Base-by-base conservation (phyloP, 1,140 invertebrate genomes). In the Tetraneura akinire region DNA sequence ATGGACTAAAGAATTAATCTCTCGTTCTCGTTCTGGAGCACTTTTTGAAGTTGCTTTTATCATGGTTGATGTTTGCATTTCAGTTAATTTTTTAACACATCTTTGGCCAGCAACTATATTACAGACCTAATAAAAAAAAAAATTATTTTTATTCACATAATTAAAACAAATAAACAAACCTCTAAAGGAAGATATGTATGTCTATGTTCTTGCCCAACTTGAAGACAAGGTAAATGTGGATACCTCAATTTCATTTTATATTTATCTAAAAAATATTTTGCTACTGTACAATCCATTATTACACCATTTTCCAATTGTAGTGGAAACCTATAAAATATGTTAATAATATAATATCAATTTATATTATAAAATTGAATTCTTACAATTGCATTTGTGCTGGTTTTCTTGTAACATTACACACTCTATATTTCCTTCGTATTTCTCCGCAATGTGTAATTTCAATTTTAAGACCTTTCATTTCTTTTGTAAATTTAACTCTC, bases 31-130 rank as follows among this genome's bases (percentile, higher is more conserved):
- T 87, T 98, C 96, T 4, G 97, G 97, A n/a, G 96, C 96, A n/a
- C 86, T 87, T 80, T 98, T 90, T 21, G 98, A 98, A 62, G 98
- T 99, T 0, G 98, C 98, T 89, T 99, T 99, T 84, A 99, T 99
- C 98, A 99, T 99, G 1, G 98, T 99, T 9, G 98, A 99, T 18
- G 98, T 99, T 87, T 99, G 98, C 94, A 98, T 98, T 84, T 99
- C 98, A 23, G 98, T 99, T 60, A 99, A 87, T 88, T 99, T 99
- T 87, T 99, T 99, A 81, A 99, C 99, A 86, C 98, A 99, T 55
- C 98, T 90, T 86, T 99, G 98, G 29, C 98, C 98, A 5, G 96
- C 95, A 11, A 99, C 98, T 84, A 99, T 98, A 86, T 98, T 98
- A 86, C 97, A 99, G 45, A 98, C 91, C 90, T 91, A 78, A 13